These are phyloP conservation scores for Caenorhabditis panamensis DNA, from an alignment of 2,888 invertebrate genomes.

Conservation along the genomic window DNA sequence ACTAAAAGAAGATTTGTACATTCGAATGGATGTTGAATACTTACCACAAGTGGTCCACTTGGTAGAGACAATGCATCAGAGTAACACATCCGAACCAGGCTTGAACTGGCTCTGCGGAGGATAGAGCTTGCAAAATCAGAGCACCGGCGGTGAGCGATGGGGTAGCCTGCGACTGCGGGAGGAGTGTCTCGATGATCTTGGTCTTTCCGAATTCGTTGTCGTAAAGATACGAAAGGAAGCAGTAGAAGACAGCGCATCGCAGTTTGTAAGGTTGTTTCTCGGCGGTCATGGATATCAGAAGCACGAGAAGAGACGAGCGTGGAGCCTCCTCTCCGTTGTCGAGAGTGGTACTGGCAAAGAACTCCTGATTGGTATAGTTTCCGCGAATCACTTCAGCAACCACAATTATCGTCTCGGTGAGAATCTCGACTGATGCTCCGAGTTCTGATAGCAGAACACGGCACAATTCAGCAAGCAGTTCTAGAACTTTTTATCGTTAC, in stretches of 20 bases:
- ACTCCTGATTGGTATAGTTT: conserved; percentile 92
- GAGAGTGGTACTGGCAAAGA: conserved; percentile 85
- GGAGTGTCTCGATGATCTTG: conserved; percentile 89
- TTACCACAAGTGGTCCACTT: conserved; percentile 82
- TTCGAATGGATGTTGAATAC: neutral
- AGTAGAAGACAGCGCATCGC: conserved; percentile 95
- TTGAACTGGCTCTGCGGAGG: conserved; percentile 73
- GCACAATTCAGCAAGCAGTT: conserved; percentile 88
- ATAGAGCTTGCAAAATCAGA: conserved; percentile 65
- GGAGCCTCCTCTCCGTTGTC: conserved; percentile 42
- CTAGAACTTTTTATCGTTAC: conserved; percentile 75
- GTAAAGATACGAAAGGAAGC: conserved; percentile 95
- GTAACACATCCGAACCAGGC: conserved; percentile 95
- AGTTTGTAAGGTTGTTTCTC: conserved; percentile 94
- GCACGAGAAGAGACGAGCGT: conserved; percentile 92
- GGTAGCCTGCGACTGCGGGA: conserved; percentile 88
- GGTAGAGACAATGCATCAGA: conserved; percentile 91
- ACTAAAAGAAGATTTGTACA: conserved; percentile 83
- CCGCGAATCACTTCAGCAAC: conserved; percentile 96
- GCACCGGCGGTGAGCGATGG: conserved; percentile 61
- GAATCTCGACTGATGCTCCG: conserved; percentile 92
- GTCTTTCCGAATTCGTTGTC: conserved; percentile 89
- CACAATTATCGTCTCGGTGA: conserved; percentile 87
- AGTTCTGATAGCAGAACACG: conserved; percentile 92
- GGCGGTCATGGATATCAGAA: conserved; percentile 98